Conservation (phyloP, 2,888 invertebrate species). For the Drosophila anomelani region DNA sequence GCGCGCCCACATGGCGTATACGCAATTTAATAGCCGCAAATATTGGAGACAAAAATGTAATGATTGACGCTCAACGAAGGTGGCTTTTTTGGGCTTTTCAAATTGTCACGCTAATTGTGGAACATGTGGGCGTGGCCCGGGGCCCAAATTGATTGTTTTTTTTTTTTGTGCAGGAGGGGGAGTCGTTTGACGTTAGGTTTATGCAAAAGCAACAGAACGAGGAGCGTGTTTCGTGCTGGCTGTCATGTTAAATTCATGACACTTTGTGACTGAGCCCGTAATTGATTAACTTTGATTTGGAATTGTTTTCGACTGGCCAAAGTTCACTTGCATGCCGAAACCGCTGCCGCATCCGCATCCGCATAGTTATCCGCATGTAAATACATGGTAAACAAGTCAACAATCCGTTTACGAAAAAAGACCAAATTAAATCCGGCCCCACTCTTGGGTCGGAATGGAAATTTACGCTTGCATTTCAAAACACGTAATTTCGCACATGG, state of each 20-base stretch:
- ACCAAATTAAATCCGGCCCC: conserved; percentile 35
- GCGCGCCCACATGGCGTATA: conserved; percentile 58
- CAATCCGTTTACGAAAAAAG: conserved; percentile 30
- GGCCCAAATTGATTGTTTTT: conserved; percentile 58
- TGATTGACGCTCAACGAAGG: conserved; percentile 64
- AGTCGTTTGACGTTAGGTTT: neutral
- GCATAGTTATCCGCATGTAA: conserved; percentile 41
- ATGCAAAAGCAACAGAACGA: conserved; percentile 24
- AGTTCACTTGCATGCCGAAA: conserved; percentile 36
- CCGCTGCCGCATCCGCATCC: conserved; percentile 9
- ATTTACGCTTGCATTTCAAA: conserved; percentile 32
- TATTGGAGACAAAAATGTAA: conserved; percentile 47
- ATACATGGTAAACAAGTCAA: conserved; percentile 44
- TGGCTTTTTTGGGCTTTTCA: conserved; percentile 71
- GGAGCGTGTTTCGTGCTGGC: conserved; percentile 53
- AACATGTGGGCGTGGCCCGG: conserved; percentile 52
- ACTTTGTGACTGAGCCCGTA: conserved; percentile 61
- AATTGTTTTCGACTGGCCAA: conserved; percentile 45
- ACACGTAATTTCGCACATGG: conserved; percentile 47
- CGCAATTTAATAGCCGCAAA: conserved; percentile 69
- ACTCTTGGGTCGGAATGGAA: conserved; percentile 27
- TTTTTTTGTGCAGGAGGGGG: conserved; percentile 35
- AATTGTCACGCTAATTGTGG: conserved; percentile 76
- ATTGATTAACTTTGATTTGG: conserved; percentile 73
- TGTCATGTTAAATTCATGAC: conserved; percentile 59